A percentile compares a stretch with the other conserved stretches of the same genome.
These are phyloP conservation scores for Chloropsis hardwickii DNA, from an alignment of 2,113 vertebrate genomes.

Conservation along the genomic window DNA sequence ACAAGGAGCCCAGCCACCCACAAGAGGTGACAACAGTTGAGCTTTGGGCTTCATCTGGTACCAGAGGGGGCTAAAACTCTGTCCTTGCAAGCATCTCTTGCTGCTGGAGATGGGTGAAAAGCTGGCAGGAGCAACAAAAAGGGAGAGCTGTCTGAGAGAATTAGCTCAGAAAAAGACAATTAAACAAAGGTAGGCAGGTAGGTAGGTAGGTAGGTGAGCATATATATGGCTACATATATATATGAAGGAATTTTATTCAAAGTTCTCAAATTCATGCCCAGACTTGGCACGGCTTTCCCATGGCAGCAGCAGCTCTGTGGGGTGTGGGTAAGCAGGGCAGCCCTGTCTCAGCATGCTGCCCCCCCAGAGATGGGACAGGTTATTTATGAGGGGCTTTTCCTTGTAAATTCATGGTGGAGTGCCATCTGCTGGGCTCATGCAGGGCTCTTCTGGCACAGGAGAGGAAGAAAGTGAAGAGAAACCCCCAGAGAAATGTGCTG, in stretches of 20 bases:
- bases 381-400: neutral
- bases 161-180: neutral
- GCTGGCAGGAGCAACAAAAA: neutral
- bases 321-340: neutral
- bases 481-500: neutral
- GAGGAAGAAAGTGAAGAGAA: neutral
- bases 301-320: neutral
- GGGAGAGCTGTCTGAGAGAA: neutral
- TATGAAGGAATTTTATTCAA: neutral
- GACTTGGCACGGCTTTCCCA: neutral
- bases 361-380: neutral
- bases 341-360: neutral
- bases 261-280: neutral
- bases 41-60: neutral
- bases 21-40: neutral
- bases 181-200: neutral
- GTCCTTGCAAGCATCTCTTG: neutral
- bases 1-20: neutral
- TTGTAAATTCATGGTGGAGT: conserved; percentile 16
- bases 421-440: conserved; percentile 52
- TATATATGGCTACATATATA: rapidly evolving
- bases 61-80: neutral
- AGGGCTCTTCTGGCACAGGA: neutral
- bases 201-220: neutral
- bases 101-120: neutral